phyloP scores from a whole-genome alignment of 2,888 invertebrate species.

The Chloromyia formosa region DNA sequence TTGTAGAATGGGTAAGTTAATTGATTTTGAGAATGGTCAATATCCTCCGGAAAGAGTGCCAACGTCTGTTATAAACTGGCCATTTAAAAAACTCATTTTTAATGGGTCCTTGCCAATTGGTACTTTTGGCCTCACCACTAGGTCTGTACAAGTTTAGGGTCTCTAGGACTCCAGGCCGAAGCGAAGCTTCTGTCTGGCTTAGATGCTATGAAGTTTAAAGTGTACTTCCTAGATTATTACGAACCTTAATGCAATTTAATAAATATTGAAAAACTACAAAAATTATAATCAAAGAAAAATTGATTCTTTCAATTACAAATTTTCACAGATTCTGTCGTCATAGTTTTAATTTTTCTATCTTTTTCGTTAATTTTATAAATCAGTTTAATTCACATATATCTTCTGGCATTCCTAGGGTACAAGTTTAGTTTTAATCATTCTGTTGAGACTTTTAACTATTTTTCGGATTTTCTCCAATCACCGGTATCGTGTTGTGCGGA shows the following conservation, averaged over 20 bases:
- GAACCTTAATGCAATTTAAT: constrained; percentile 25
- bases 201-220: too few species aligned
- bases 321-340: constrained; percentile 4
- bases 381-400: neutral
- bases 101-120: too few species aligned
- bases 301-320: constrained; percentile 13
- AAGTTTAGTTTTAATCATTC: constrained; percentile 40
- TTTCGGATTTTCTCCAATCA: constrained; percentile 26
- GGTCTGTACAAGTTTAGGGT: too few species aligned
- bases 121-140: too few species aligned
- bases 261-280: constrained; percentile 3
- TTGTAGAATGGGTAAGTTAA: too few species aligned
- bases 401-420: constrained; percentile 36
- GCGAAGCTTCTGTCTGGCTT: too few species aligned
- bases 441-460: neutral
- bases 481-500: neutral
- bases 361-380: constrained; percentile 13
- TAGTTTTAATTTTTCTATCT: too few species aligned
- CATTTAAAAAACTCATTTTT: too few species aligned
- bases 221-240: neutral
- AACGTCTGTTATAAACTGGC: too few species aligned
- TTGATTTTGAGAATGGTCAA: too few species aligned
- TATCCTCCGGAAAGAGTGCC: too few species aligned
- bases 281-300: neutral
- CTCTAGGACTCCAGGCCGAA: too few species aligned